Evolutionary conservation across 1,140 invertebrate genomes (phyloP), one percentile per base, ranked within the genome.

Genomic region (Ceratoteleas bidentatus): DNA sequence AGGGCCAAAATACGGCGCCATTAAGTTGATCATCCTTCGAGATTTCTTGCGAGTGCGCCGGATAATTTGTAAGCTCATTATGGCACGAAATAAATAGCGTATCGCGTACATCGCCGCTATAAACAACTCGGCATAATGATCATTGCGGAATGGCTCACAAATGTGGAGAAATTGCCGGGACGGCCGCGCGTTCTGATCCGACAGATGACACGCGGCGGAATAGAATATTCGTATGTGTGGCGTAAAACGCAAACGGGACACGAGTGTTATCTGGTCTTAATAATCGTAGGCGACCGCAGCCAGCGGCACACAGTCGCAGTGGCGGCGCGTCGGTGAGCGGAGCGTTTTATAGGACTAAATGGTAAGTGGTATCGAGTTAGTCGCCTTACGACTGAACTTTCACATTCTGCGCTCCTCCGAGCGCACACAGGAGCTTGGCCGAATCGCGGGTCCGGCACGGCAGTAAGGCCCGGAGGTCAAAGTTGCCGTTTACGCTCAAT

Each of bases 381-480:
- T 80, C 69, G 85, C 78, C 83, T 87, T 85, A 83, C 84, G 54
- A 78, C 65, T 88, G 83, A 89, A 89, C 89, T 90, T 90, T 90
- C 88, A 90, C 88, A 89, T 90, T 90, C 87, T 90, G 84, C 87
- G 85, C 75, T 79, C 68, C 58, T 81, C 73, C 43, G 80, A 79
- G 72, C 56, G 86, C 81, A 73, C 62, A 74, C 82, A 57, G 77
- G 83, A 81, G 81, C 76, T 81, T 58, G 75, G 62, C 74, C 79
- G 76, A 82, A 80, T 82, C 80, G 57, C 64, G 40, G 69, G 24
- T 33, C 65, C 54, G 52, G 60, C 72, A 77, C 57, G 61, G 56
- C 58, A 77, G 65, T 36, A 65, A 61, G 53, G 4, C 72, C 68
- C 40, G 53, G 58, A 84, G 82, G 73, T 81, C 78, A 81, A 64